phyloP scores from a whole-genome alignment of 2,888 invertebrate genomes.

The Amblyteles armatorius region DNA sequence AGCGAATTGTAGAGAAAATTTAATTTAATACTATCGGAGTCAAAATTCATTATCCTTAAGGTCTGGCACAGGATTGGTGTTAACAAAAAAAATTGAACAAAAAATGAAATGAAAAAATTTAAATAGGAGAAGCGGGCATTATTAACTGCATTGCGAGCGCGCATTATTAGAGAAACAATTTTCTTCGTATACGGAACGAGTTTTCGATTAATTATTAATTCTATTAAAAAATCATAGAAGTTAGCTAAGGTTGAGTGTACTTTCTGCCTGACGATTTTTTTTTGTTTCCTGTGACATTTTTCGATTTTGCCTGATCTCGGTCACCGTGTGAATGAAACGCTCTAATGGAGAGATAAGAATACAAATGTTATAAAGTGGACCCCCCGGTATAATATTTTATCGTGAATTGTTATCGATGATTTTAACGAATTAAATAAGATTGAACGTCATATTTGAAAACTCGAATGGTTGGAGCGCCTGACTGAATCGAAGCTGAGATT shows the following conservation, averaged over 20 bases:
- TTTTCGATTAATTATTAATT: too few species aligned
- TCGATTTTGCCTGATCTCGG: background rate
- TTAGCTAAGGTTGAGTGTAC: too few species aligned
- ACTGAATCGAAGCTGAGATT: conserved; percentile 14
- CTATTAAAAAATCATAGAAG: too few species aligned
- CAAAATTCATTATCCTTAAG: conserved; percentile 8
- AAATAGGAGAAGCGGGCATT: background rate
- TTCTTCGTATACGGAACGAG: too few species aligned
- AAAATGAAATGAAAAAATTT: background rate
- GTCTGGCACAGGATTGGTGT: background rate
- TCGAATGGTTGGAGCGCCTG: conserved; percentile 5
- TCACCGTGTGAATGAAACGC: background rate
- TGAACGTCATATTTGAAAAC: background rate
- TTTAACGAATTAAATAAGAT: background rate
- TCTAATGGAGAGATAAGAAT: background rate
- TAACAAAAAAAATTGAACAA: background rate
- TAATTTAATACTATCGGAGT: conserved; percentile 1
- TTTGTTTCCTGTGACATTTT: background rate
- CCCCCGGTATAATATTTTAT: background rate
- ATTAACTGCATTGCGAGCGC: too few species aligned
- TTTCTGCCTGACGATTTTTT: too few species aligned
- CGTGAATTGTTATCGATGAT: conserved; percentile 2
- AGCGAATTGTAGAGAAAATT: background rate
- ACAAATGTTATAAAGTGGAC: background rate
- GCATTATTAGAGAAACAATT: too few species aligned